These are phyloP conservation scores for Alligator mississippiensis DNA, from an alignment of 2,113 vertebrate species.

Conservation along the genomic window DNA sequence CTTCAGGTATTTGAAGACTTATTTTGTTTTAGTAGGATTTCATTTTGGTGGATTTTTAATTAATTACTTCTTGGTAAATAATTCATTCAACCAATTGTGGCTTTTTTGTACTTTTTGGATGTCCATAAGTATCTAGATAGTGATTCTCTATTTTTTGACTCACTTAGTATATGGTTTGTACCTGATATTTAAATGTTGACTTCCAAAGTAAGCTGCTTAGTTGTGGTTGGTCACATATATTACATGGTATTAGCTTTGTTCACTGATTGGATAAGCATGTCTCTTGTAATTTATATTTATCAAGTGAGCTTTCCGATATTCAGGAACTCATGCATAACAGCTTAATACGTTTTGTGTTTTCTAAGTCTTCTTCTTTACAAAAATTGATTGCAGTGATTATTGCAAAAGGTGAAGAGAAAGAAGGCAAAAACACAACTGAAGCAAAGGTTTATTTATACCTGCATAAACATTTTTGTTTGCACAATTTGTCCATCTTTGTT, in stretches of 20 bases:
- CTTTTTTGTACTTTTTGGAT: not conserved
- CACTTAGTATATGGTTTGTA: not conserved
- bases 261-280: not conserved
- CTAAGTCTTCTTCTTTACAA: not conserved
- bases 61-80: not conserved
- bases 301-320: not conserved
- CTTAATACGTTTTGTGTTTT: not conserved
- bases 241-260: not conserved
- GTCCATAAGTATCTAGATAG: not conserved
- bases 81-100: conserved; percentile 25
- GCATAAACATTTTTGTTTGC: not conserved
- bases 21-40: not conserved
- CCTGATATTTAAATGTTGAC: not conserved
- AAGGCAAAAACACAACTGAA: not conserved
- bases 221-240: not conserved
- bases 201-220: not conserved
- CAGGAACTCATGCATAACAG: not conserved
- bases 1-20: not conserved
- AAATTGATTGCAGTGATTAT: not conserved
- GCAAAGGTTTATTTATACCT: not conserved
- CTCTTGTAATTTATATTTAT: too few relatives aligned
- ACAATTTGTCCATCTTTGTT: not conserved
- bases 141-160: not conserved
- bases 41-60: not conserved
- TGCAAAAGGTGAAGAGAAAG: not conserved